Conservation (phyloP, 2,113 vertebrate genomes). For the Apus apus region DNA sequence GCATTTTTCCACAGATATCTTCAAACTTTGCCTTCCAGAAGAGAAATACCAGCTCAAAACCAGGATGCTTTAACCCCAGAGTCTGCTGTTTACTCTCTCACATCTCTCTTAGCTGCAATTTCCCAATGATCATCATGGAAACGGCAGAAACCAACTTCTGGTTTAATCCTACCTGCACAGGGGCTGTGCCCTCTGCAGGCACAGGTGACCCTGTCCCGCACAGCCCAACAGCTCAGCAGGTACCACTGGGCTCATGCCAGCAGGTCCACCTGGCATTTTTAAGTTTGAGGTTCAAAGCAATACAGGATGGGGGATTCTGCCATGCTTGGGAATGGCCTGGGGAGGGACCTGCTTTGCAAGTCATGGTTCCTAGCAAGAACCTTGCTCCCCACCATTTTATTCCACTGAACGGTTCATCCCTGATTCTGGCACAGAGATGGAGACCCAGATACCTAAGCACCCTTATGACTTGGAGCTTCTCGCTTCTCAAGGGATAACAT, state of each 20-base stretch:
- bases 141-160: background rate
- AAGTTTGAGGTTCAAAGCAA: background rate
- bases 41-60: background rate
- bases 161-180: background rate
- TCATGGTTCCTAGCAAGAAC: background rate
- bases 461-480: background rate
- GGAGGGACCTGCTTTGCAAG: background rate
- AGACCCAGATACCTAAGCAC: background rate
- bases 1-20: background rate
- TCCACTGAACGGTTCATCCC: background rate
- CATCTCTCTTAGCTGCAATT: background rate
- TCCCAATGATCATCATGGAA: background rate
- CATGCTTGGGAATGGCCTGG: fast-evolving
- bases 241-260: fast-evolving
- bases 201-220: fast-evolving
- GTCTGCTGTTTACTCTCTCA: background rate
- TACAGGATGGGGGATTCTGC: background rate
- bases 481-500: background rate
- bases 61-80: background rate
- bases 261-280: background rate
- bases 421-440: background rate
- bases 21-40: background rate
- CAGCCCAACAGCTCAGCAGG: background rate
- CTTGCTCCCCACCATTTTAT: background rate
- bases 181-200: background rate